A percentile compares a stretch with the other conserved stretches of the same genome.
Evolutionary conservation across 1,140 invertebrate species (phyloP).

Genomic region (Trichonephila clavata): DNA sequence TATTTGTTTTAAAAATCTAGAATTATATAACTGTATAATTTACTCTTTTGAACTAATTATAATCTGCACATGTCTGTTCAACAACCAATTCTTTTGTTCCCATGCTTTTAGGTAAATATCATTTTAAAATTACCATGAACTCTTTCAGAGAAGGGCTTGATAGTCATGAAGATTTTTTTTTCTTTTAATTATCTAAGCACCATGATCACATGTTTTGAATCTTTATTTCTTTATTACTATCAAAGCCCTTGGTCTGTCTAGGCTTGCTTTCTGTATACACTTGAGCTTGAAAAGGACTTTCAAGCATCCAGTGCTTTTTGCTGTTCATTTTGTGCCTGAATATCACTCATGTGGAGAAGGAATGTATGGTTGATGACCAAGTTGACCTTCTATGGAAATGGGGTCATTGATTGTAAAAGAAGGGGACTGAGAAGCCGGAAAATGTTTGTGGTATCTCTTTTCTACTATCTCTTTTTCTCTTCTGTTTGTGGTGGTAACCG

Average conservation of each 20-base stretch:
- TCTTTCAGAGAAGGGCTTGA: not conserved
- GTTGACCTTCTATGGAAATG: constrained; percentile 38
- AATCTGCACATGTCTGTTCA: constrained; percentile 27
- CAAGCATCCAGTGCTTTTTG: not conserved
- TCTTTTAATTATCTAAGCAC: not conserved
- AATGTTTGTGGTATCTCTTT: not conserved
- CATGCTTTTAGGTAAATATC: constrained; percentile 18
- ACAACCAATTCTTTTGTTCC: constrained; percentile 20
- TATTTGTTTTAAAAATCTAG: no score
- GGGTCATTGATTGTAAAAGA: constrained; percentile 60
- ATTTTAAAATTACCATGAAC: not conserved
- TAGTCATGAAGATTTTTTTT: not conserved
- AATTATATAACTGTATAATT: no score
- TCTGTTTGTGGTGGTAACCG: constrained; percentile 67
- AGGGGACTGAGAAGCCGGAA: not conserved
- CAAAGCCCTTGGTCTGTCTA: not conserved
- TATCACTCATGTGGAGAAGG: constrained; percentile 12
- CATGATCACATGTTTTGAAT: constrained; percentile 9
- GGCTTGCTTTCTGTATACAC: not conserved
- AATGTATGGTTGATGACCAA: constrained; percentile 41
- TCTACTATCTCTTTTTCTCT: constrained; percentile 62
- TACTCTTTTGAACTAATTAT: no score
- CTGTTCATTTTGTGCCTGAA: constrained; percentile 8
- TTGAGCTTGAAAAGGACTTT: not conserved
- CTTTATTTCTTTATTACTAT: not conserved